Evolutionary conservation across 2,888 invertebrate species (phyloP), one percentile per base, ranked within the genome.

Genomic region (Drosophila maculinotata): DNA sequence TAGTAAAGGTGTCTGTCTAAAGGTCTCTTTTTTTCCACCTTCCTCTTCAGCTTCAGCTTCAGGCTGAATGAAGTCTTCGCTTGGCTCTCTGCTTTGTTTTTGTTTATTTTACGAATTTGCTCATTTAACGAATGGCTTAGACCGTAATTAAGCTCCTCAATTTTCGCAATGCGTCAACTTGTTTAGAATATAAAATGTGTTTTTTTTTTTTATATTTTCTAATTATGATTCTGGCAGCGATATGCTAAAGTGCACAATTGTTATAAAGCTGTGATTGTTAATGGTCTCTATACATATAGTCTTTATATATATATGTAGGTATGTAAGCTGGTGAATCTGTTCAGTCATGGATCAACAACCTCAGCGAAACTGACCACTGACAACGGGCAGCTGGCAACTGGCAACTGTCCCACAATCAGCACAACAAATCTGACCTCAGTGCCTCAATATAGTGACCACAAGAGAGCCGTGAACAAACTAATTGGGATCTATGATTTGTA

Each of bases 141-240:
- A 62, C 57, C 41, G 54, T 64, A 80, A 83, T 80, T 80, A 80
- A 75, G 57, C 60, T 58, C 52, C 52, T 60, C 28, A 42, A 44
- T 57, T 80, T 85, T 74, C 59, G 85, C 71, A 82, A 79, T 49
- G 49, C 15, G n/a, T n/a, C n/a, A n/a, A n/a, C 20, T 44, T 58
- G 73, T 59, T 54, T 41, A 65, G 75, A 69, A 72, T 45, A 4
- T 20, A 20, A 20, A 38, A 59, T 59, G 44, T 30, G 28, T 38
- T 23, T 35, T 28, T 47, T 48, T 39, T 31, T 12, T 20, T 12
- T 8, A 3, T 20, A 33, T 33, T 5, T 15, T 33, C 17, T 1
- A 15, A 26, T 53, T 26, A 30, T 17, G 26, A 47, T 53, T 36
- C 36, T 49, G 23, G 35, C 36, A 20, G 7, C 48, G 33, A 59